Conservation (phyloP, 2,113 vertebrate genomes). For the Carollia perspicillata region DNA sequence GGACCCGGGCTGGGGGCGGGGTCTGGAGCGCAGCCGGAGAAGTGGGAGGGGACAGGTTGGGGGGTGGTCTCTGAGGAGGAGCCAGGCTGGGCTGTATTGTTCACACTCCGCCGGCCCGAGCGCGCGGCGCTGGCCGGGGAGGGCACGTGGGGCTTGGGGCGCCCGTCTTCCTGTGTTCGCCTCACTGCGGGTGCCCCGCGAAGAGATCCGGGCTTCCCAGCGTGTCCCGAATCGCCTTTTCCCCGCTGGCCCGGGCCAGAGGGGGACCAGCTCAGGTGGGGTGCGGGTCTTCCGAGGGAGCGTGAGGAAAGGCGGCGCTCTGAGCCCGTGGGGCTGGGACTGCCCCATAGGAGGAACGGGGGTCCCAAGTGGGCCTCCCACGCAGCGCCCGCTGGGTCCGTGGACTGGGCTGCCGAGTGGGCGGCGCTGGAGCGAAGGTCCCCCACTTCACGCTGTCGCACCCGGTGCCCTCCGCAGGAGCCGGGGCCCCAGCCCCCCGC, state of each 20-base stretch:
- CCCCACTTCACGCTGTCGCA: too few relatives aligned
- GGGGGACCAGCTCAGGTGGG: neutral
- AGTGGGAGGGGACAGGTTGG: slow-evolving; percentile 61
- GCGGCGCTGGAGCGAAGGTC: neutral
- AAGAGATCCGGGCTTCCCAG: neutral
- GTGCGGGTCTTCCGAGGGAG: neutral
- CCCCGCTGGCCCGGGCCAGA: neutral
- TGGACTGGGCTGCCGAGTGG: neutral
- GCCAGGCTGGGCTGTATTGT: slow-evolving; percentile 62
- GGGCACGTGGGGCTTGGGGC: neutral
- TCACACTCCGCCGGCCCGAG: neutral
- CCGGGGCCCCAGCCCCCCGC: neutral
- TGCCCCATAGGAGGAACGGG: neutral
- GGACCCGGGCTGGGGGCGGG: neutral
- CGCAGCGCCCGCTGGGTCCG: neutral
- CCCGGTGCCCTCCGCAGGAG: neutral
- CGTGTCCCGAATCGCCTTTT: neutral
- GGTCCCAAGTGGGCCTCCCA: neutral
- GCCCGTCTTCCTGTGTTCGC: neutral
- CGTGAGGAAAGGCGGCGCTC: neutral
- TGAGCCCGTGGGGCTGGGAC: neutral
- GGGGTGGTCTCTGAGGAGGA: slow-evolving; percentile 74
- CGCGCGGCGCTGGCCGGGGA: neutral
- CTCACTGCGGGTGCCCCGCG: neutral
- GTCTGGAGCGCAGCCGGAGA: neutral